Base-by-base conservation (phyloP, 2,797 vertebrate genomes). In the Enteromius mattozi region DNA sequence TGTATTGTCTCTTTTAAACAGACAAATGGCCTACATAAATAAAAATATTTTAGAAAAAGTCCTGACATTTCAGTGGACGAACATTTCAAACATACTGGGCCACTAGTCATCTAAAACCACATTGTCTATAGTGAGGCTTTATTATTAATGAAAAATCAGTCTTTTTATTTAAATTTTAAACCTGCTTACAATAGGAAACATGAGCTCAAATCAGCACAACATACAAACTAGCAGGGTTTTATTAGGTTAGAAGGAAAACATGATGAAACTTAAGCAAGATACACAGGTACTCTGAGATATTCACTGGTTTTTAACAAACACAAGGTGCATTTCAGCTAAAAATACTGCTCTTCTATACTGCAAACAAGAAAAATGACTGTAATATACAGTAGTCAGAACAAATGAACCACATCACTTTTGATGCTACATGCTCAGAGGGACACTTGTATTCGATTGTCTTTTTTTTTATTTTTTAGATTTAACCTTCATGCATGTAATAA, bases 261-360 rank as follows among this genome's bases (percentile, higher is more conserved):
- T 24, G 33, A 37, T 76, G 3, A 37, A 35, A 51, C 2, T 21
- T 7, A 27, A 40, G 65, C 65, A 40, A 24, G 8, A 80, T 24
- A 68, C 63, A 80, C 63, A 37, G 42, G 10, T 33, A 79, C 17
- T 63, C 45, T 69, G 14, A 61, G 17, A 81, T 21, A 42, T 61
- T 72, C 27, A 33, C 40, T 72, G 66, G 35, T 70, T 81, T 65
- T 81, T 33, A 74, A 61, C 68, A 74, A 75, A 74, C n/a, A 75
- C 70, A 49, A 65, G 27, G 70, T 75, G 14, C 16, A 63, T 81
- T 80, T 51, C 21, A 49, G 21, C 30, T 49, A n/a, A 68, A 79
- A 24, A 42, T 1, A 61, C 47, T 54, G 42, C 54, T 33, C 24
- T 30, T 27, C 30, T 40, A 74, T 76, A 49, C 21, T 51, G 81